These are phyloP conservation scores for Ectobius pallidus DNA, from an alignment of 2,888 invertebrate genomes.

Conservation along the genomic window DNA sequence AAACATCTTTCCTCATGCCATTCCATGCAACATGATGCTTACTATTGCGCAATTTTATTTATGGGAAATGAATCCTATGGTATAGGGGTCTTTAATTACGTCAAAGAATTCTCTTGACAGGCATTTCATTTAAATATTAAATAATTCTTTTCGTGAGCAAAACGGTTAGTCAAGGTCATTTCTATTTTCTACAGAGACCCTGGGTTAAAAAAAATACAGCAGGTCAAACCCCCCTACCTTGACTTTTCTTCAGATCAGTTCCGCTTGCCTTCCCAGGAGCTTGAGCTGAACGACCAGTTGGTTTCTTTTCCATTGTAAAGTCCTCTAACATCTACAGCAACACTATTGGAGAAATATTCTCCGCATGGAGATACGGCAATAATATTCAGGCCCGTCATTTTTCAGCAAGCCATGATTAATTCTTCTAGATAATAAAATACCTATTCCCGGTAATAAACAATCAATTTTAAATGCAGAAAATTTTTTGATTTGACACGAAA, in stretches of 20 bases:
- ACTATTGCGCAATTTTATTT: no score
- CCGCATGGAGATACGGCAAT: slow-evolving; percentile 74
- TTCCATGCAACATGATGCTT: no score
- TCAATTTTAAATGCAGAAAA: slow-evolving; percentile 25
- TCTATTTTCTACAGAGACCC: not conserved
- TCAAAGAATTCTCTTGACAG: no score
- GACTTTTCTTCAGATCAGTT: slow-evolving; percentile 76
- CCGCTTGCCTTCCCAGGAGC: slow-evolving; percentile 71
- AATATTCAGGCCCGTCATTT: slow-evolving; percentile 76
- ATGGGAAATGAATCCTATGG: no score
- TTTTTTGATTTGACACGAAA: slow-evolving; percentile 51
- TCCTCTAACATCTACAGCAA: slow-evolving; percentile 61
- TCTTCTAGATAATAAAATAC: slow-evolving; percentile 38
- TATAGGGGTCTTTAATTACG: no score
- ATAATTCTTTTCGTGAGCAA: no score
- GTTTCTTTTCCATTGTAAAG: slow-evolving; percentile 78
- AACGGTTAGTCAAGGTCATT: not conserved
- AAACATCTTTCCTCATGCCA: no score
- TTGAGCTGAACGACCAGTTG: slow-evolving; percentile 69
- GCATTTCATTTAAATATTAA: no score
- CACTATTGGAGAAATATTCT: slow-evolving; percentile 66
- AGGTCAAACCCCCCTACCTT: slow-evolving; percentile 61
- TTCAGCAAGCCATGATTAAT: slow-evolving; percentile 72
- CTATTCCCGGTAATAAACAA: slow-evolving; percentile 25
- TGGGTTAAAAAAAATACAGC: not conserved